Base-by-base conservation (phyloP, 2,113 vertebrate genomes). In the Oreochromis spilurus region DNA sequence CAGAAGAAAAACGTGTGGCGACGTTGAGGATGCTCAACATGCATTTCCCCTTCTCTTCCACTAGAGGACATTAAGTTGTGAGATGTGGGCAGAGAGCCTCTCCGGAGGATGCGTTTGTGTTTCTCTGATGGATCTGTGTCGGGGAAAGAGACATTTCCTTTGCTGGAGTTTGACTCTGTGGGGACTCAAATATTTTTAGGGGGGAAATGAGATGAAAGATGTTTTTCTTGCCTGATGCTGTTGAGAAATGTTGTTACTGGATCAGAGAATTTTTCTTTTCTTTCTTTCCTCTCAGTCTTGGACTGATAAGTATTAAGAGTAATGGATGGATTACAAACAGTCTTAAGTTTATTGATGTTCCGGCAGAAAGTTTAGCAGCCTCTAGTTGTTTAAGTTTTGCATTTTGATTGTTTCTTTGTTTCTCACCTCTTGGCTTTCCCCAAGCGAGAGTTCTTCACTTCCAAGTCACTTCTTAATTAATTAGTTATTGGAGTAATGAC, bases 51-150 rank as follows among this genome's bases (percentile, higher is more conserved):
- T 36, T 40, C 2, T 79, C 38, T 24, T 58, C 92, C 94, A 95
- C 86, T 62, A 94, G 93, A 90, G 91, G 92, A 60, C 53, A 87
- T 89, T 90, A 17, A 83, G 40, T 34, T 58, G 57, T 88, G 58
- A 57, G 70, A 43, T 65, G 45, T 55, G 2, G 34, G 11, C 43
- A 43, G 6, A 11, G 13, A 60, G 65, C 36, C 38, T 31, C 21
- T 31, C 26, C 60, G 29, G 17, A 43, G 40, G 19, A 16, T 57
- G 26, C 13, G 4, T 55, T 62, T 72, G 36, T 87, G 70, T 40
- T 21, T 79, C 19, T 81, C 79, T 83, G 55, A 84, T 53, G 14
- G 45, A 48, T 70, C 31, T 12, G 36, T 78, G 48, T 16, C 1
- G 16, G 62, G 84, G 16, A 60, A 40, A 65, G 57, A 60, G 7